These are phyloP conservation scores for Potamarius usumacintae DNA, from an alignment of 2,113 vertebrate species.

Conservation along the genomic window DNA sequence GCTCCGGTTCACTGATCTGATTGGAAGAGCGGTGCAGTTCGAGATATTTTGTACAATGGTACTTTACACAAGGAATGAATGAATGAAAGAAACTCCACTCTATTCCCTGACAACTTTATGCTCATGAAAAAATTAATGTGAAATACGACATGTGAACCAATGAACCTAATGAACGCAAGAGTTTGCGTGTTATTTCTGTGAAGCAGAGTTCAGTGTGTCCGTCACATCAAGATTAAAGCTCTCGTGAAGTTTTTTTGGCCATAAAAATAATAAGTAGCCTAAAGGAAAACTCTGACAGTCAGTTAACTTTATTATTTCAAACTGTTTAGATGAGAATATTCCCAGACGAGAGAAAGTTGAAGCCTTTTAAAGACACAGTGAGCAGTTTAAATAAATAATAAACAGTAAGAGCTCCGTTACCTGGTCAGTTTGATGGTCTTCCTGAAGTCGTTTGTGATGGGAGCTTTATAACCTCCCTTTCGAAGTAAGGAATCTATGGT, in stretches of 20 bases:
- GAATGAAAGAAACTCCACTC: too few species aligned
- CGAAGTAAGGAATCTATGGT: conserved; percentile 99
- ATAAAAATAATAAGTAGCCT: neutral
- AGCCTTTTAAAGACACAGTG: neutral
- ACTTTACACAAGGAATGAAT: too few species aligned
- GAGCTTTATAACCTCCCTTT: conserved; percentile 99
- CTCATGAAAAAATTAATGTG: neutral
- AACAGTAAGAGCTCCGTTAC: conserved; percentile 59
- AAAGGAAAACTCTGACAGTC: neutral
- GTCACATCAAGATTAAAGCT: neutral
- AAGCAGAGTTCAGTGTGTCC: too few species aligned
- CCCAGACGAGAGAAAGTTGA: neutral
- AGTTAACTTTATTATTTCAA: neutral
- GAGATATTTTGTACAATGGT: too few species aligned
- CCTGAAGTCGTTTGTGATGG: conserved; percentile 99
- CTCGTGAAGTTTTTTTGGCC: neutral
- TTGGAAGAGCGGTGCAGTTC: too few species aligned
- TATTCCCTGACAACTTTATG: neutral
- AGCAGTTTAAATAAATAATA: too few species aligned
- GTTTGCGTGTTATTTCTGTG: too few species aligned
- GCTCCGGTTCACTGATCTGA: too few species aligned
- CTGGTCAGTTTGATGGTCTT: conserved; percentile 99
- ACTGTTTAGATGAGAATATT: neutral
- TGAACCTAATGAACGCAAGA: too few species aligned
- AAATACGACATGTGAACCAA: neutral